Evolutionary conservation across 2,888 invertebrate species (phyloP).

Genomic region (Ditylenchus weischeri): DNA sequence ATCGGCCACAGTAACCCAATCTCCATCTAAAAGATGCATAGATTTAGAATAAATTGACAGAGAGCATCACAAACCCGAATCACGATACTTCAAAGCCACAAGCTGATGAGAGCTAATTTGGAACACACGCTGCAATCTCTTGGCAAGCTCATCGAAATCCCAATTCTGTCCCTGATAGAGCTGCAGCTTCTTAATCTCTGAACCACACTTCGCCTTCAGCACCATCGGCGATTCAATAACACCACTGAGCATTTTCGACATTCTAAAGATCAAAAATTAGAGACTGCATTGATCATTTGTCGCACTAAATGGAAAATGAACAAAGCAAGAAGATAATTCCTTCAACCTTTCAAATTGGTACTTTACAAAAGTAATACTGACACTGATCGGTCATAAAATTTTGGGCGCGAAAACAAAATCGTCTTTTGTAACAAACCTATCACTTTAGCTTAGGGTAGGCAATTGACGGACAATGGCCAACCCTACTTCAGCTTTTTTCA

Average conservation of each 20-base stretch:
- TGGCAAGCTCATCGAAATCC: conserved; percentile 41
- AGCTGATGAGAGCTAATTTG: conserved; percentile 30
- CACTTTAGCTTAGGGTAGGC: too few relatives aligned
- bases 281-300: too few relatives aligned
- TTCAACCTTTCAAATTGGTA: too few relatives aligned
- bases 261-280: conserved; percentile 10
- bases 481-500: too few relatives aligned
- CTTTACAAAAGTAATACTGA: too few relatives aligned
- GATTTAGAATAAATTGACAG: background rate
- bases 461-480: too few relatives aligned
- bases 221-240: conserved; percentile 16
- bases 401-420: too few relatives aligned
- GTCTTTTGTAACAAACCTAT: too few relatives aligned
- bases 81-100: conserved; percentile 45
- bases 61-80: conserved; percentile 37
- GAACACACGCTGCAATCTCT: conserved; percentile 46
- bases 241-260: conserved; percentile 6
- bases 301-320: too few relatives aligned
- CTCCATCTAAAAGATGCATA: conserved; percentile 39
- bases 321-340: too few relatives aligned
- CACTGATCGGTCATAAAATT: too few relatives aligned
- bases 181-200: conserved; percentile 41
- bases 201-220: conserved; percentile 38
- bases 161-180: conserved; percentile 44
- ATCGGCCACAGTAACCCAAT: conserved; percentile 43